Evolutionary conservation across 2,797 vertebrate species (phyloP), one percentile per base, ranked within the genome.

Genomic region (Muraenolepis orangiensis): DNA sequence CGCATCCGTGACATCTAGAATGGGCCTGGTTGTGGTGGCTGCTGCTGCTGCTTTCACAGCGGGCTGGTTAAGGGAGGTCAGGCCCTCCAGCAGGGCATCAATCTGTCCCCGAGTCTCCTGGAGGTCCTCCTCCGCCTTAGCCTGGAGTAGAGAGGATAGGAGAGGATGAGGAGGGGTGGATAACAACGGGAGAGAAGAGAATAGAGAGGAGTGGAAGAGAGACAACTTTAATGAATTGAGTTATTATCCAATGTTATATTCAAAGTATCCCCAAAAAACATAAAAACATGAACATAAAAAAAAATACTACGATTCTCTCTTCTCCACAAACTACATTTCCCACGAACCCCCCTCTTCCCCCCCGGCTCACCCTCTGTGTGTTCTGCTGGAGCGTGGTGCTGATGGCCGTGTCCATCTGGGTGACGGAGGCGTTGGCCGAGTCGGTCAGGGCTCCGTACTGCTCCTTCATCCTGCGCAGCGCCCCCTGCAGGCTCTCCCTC

Each of bases 321-420:
- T 67, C 16, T 69, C 29, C 1, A 66, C 64, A 20, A 7, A 69
- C 67, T 69, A 18, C 67, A 69, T 69, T 69, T 30, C 67, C 29
- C 31, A 69, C 4, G 67, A 18, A 12, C 51, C 23, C 23, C 57
- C n/a, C 57, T 57, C 51, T n/a, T 20, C 51, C 23, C 51, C n/a
- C n/a, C 74, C n/a, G n/a, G n/a, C n/a, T 82, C 85, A 98, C 98
- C 95, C 96, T 95, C 72, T 98, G 96, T 0, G 96, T 97, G 90
- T 99, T 95, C 80, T 98, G 96, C 76, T 96, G 95, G 10, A 96
- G 87, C 0, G 96, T 95, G 57, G 95, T 92, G 70, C 77, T 94
- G 84, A 99, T 95, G 4, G 95, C 92, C 0, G 85, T 87, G 85
- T 96, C 94, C 76, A 99, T 81, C 77, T 97, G 93, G 13, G 92